Evolutionary conservation across 1,140 invertebrate genomes (phyloP).

Genomic region (Drosophila murphyi): DNA sequence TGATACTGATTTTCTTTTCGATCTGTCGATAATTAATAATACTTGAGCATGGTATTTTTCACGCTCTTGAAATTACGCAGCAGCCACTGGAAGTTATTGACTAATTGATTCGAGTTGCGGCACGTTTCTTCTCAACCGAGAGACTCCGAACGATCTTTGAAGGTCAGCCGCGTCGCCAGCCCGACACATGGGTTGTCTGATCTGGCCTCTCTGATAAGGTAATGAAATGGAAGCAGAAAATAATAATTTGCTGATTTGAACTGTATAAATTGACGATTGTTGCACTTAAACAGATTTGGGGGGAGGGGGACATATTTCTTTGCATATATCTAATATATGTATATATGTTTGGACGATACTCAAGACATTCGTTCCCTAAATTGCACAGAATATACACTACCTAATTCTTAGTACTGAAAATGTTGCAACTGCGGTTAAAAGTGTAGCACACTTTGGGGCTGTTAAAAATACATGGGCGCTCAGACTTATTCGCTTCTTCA

Average conservation of each 20-base stretch:
- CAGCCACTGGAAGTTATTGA: constrained; percentile 17
- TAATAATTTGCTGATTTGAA: constrained; percentile 7
- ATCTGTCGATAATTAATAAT: constrained; percentile 8
- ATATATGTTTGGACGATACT: too few species aligned
- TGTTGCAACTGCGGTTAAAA: neutral
- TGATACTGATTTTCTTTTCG: constrained; percentile 16
- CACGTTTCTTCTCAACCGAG: constrained; percentile 25
- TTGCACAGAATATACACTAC: too few species aligned
- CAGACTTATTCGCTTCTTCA: neutral
- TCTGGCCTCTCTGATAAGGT: constrained; percentile 19
- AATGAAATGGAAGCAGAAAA: neutral
- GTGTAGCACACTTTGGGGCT: constrained; percentile 2
- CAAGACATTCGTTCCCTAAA: too few species aligned
- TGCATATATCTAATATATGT: too few species aligned
- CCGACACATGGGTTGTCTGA: constrained; percentile 15
- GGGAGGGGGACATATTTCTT: too few species aligned
- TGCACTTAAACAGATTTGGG: too few species aligned
- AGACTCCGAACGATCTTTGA: constrained; percentile 18
- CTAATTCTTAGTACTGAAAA: neutral
- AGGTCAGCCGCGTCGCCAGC: constrained; percentile 18
- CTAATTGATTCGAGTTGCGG: constrained; percentile 19
- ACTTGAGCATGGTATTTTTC: constrained; percentile 12
- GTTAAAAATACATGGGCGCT: neutral
- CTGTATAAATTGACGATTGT: too few species aligned
- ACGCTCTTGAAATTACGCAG: constrained; percentile 31